A percentile compares a stretch with the other conserved stretches of the same genome.
These are phyloP conservation scores for Dinothrombium tinctorium DNA, from an alignment of 1,140 invertebrate genomes.

Conservation along the genomic window DNA sequence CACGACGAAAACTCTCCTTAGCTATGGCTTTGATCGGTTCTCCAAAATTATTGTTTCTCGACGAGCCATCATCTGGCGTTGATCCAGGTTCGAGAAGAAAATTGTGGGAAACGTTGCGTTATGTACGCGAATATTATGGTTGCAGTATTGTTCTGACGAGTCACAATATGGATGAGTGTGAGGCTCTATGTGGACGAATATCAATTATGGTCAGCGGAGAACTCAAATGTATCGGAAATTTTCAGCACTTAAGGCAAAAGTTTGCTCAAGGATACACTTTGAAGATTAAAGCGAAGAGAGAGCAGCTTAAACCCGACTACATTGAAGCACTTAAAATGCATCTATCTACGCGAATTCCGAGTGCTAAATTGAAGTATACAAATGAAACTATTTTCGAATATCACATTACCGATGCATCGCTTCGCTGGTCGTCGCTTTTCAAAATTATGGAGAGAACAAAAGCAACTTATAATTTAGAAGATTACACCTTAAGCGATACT, in stretches of 20 bases:
- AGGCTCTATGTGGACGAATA: constrained; percentile 55
- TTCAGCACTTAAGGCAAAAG: constrained; percentile 31
- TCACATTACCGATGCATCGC: constrained; percentile 28
- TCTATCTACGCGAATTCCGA: no score
- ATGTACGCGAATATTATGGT: constrained; percentile 13
- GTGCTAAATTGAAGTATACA: constrained; percentile 4
- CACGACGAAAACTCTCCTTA: constrained; percentile 30
- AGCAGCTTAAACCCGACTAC: background rate
- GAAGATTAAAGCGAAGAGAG: background rate
- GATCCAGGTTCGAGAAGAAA: constrained; percentile 29
- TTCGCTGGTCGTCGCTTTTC: constrained; percentile 24
- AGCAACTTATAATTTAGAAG: constrained; percentile 22
- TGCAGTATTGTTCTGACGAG: constrained; percentile 17
- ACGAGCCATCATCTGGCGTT: constrained; percentile 29
- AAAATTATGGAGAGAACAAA: constrained; percentile 20
- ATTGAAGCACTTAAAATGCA: no score
- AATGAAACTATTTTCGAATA: constrained; percentile 30
- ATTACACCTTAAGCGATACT: constrained; percentile 28
- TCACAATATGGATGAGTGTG: constrained; percentile 51
- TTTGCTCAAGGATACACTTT: constrained; percentile 36
- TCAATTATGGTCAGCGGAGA: constrained; percentile 71
- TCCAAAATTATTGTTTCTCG: constrained; percentile 1
- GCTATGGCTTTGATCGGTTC: constrained; percentile 24
- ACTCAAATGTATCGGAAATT: constrained; percentile 41
- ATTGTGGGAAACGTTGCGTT: constrained; percentile 26